phyloP scores from a whole-genome alignment of 2,113 vertebrate genomes.

The human region GRCh38 chr5:136048001-136048500 shows the following conservation, averaged over 20 bases:
- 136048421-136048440: background rate
- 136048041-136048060: conserved; percentile 67
- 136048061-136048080: conserved; percentile 65
- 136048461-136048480: background rate
- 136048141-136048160: background rate
- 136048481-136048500: background rate
- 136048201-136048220: background rate
- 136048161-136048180: background rate
- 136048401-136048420: background rate
- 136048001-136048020: conserved; percentile 20
- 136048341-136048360: background rate
- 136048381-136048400: background rate
- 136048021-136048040: conserved; percentile 52
- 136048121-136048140: conserved; percentile 67
- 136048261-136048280: background rate
- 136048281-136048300: background rate
- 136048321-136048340: background rate
- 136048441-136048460: background rate
- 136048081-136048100: conserved; percentile 14
- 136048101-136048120: conserved; percentile 53
- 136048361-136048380: background rate
- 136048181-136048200: background rate
- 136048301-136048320: background rate
- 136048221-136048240: background rate
- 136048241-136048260: background rate